These are phyloP conservation scores for Notechis scutatus DNA, from an alignment of 2,113 vertebrate genomes.

Conservation along the genomic window DNA sequence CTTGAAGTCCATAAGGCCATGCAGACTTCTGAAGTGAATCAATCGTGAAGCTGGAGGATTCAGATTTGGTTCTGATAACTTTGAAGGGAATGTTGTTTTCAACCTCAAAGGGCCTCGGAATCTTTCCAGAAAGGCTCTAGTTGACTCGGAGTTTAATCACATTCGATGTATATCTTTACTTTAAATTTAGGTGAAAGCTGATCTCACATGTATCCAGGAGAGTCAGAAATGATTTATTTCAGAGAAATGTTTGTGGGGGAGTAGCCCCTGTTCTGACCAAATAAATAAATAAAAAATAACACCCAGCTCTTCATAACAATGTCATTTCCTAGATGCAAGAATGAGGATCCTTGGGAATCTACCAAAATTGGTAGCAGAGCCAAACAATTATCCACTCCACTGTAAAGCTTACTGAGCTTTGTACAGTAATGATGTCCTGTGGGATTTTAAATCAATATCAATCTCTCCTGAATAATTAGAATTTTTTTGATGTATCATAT, in stretches of 20 bases:
- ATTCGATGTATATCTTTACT: not conserved
- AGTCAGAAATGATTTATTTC: not conserved
- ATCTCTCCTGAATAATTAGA: not conserved
- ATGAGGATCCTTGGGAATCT: not conserved
- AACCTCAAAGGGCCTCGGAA: not conserved
- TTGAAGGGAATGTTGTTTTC: not conserved
- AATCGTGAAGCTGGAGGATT: no score
- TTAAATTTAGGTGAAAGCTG: not conserved
- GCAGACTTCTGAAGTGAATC: not conserved
- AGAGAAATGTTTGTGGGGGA: not conserved
- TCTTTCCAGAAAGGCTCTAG: not conserved
- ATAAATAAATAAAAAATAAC: not conserved
- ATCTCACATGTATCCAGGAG: not conserved
- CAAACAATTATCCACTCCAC: not conserved
- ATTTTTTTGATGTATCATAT: not conserved
- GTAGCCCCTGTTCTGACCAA: not conserved
- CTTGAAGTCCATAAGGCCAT: not conserved
- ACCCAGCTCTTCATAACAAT: not conserved
- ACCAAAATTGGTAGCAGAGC: not conserved
- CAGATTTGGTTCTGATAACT: not conserved
- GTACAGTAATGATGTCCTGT: not conserved
- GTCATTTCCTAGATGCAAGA: not conserved
- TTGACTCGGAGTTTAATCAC: not conserved
- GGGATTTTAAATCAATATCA: not conserved
- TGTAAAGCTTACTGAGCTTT: not conserved